A percentile compares a stretch with the other conserved stretches of the same genome.
phyloP scores from a whole-genome alignment of 2,888 invertebrate genomes.

The Drosophila mulleri region DNA sequence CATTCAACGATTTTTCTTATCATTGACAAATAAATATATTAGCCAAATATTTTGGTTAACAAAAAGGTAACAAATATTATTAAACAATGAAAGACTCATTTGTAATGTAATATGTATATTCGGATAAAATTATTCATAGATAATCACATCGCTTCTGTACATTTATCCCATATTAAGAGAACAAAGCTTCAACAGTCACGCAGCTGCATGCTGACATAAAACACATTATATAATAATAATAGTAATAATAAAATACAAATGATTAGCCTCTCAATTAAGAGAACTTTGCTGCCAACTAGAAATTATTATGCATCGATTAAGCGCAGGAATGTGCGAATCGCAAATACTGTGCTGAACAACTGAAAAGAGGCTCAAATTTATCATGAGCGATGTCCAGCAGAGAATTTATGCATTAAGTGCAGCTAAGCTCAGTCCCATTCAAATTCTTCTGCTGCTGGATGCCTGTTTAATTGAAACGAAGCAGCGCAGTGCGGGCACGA shows the following conservation, averaged over 20 bases:
- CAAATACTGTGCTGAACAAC: slow-evolving; percentile 16
- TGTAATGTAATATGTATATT: too few species aligned
- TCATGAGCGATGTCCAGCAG: slow-evolving; percentile 71
- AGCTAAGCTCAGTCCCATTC: slow-evolving; percentile 37
- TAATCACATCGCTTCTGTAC: too few species aligned
- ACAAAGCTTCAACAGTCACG: too few species aligned
- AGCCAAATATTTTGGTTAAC: too few species aligned
- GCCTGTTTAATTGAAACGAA: slow-evolving; percentile 70
- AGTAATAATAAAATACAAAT: background rate
- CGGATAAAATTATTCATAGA: too few species aligned
- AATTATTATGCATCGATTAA: slow-evolving; percentile 44
- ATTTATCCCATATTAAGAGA: too few species aligned
- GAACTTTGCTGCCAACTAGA: slow-evolving; percentile 6
- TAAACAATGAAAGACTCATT: too few species aligned
- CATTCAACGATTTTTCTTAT: too few species aligned
- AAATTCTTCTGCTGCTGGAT: slow-evolving; percentile 43
- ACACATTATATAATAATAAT: background rate
- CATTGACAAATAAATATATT: too few species aligned
- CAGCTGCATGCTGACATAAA: background rate
- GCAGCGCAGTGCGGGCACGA: slow-evolving; percentile 51
- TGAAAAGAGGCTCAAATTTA: slow-evolving; percentile 52
- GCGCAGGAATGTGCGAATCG: slow-evolving; percentile 33
- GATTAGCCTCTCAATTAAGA: slow-evolving; percentile 14
- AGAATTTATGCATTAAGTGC: slow-evolving; percentile 81
- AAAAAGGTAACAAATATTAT: too few species aligned